phyloP scores from a whole-genome alignment of 2,888 invertebrate genomes.

The Phalera bucephala region DNA sequence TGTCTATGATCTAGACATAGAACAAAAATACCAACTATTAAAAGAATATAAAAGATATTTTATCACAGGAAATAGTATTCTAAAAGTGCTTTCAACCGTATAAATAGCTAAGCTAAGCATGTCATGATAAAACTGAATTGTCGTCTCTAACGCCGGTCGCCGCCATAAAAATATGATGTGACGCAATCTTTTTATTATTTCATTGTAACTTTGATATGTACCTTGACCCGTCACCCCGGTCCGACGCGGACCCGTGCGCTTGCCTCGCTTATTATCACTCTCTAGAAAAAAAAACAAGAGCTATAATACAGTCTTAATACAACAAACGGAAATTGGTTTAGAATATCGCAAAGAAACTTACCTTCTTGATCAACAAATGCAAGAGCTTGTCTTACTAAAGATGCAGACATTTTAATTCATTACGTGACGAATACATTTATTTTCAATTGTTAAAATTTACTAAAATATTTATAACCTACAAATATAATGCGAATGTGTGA shows the following conservation, averaged over 20 bases:
- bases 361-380: constrained; percentile 78
- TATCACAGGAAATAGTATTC: too few species aligned
- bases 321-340: too few species aligned
- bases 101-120: too few species aligned
- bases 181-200: constrained; percentile 12
- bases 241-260: constrained; percentile 25
- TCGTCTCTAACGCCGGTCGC: too few species aligned
- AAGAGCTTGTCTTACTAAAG: constrained; percentile 80
- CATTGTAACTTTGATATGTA: constrained; percentile 25
- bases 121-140: too few species aligned
- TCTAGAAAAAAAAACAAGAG: constrained; percentile 48
- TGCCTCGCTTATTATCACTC: constrained; percentile 48
- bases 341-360: too few species aligned
- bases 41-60: neutral
- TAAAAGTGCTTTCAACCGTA: too few species aligned
- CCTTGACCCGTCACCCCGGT: constrained; percentile 58
- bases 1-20: constrained; percentile 24
- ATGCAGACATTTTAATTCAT: constrained; percentile 79
- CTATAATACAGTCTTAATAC: too few species aligned
- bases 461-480: constrained; percentile 37
- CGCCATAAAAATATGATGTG: constrained; percentile 6
- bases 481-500: too few species aligned
- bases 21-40: constrained; percentile 2
- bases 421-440: constrained; percentile 47
- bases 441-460: constrained; percentile 24